phyloP scores from a whole-genome alignment of 1,140 invertebrate genomes.

The Mamestra configurata region DNA sequence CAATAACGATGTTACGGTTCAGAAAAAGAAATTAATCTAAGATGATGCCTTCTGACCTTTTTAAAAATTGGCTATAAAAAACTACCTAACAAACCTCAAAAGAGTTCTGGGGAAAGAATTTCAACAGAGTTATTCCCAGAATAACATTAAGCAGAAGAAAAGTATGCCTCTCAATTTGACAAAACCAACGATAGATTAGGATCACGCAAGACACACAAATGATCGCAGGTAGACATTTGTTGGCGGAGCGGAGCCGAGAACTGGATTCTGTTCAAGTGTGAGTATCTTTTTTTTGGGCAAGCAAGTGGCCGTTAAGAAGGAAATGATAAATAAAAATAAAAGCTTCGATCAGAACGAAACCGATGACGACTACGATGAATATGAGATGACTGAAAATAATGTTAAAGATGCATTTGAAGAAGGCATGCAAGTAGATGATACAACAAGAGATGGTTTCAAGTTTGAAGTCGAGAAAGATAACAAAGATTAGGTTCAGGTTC shows the following conservation, averaged over 20 bases:
- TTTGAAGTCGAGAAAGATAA: not conserved
- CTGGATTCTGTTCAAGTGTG: conserved; percentile 78
- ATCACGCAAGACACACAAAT: conserved; percentile 76
- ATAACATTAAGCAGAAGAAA: conserved; percentile 32
- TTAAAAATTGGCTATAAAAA: not conserved
- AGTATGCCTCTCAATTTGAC: conserved; percentile 47
- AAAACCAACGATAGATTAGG: conserved; percentile 64
- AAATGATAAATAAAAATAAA: conserved; percentile 73
- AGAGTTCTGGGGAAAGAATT: not conserved
- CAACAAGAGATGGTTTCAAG: not conserved
- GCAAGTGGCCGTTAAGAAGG: conserved; percentile 79
- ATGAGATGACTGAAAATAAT: conserved; percentile 13
- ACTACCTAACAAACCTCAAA: not conserved
- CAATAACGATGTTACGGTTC: not conserved
- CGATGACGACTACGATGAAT: not conserved
- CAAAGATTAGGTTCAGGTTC: not conserved
- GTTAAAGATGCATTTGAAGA: conserved; percentile 30
- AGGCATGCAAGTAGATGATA: not conserved
- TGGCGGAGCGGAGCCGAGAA: conserved; percentile 69
- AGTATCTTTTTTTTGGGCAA: conserved; percentile 72
- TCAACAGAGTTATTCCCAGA: not conserved
- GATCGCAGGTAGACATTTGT: conserved; percentile 79
- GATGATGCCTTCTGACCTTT: not conserved
- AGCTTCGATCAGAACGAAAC: conserved; percentile 52
- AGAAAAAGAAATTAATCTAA: not conserved